Evolutionary conservation across 2,888 invertebrate genomes (phyloP).

Genomic region (Nephrotoma guestfalica): DNA sequence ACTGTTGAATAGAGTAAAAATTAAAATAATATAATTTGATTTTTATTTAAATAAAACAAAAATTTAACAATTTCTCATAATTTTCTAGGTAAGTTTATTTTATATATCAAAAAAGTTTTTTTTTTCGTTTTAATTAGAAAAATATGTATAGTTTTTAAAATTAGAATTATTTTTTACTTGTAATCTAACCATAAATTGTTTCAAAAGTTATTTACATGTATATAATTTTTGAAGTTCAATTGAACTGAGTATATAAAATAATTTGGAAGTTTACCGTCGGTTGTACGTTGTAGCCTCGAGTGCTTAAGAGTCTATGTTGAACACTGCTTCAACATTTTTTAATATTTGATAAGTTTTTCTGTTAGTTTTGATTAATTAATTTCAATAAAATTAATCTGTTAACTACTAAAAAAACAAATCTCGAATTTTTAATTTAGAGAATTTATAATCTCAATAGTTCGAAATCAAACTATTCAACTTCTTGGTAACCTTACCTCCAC

Average conservation of each 20-base stretch:
- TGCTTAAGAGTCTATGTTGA: too few species aligned
- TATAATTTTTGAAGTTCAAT: not conserved
- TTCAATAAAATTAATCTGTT: too few species aligned
- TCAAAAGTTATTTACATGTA: not conserved
- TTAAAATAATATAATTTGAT: not conserved
- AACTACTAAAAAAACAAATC: too few species aligned
- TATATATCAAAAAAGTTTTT: not conserved
- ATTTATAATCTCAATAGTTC: too few species aligned
- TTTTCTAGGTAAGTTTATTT: not conserved
- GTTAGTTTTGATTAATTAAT: too few species aligned
- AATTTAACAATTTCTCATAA: not conserved
- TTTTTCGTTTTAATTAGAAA: not conserved
- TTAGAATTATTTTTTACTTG: not conserved
- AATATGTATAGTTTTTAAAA: not conserved
- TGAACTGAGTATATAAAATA: not conserved
- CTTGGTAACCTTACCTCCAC: too few species aligned
- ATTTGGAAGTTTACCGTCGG: not conserved
- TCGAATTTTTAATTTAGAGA: too few species aligned
- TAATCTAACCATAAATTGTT: not conserved
- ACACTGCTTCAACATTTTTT: too few species aligned
- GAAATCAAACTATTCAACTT: too few species aligned
- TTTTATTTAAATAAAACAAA: not conserved
- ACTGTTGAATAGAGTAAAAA: not conserved
- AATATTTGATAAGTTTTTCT: too few species aligned
- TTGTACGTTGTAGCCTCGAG: not conserved